A percentile compares a stretch with the other conserved stretches of the same genome.
Evolutionary conservation across 2,113 vertebrate species (phyloP).

Genomic region (Gymnorhina tibicen): DNA sequence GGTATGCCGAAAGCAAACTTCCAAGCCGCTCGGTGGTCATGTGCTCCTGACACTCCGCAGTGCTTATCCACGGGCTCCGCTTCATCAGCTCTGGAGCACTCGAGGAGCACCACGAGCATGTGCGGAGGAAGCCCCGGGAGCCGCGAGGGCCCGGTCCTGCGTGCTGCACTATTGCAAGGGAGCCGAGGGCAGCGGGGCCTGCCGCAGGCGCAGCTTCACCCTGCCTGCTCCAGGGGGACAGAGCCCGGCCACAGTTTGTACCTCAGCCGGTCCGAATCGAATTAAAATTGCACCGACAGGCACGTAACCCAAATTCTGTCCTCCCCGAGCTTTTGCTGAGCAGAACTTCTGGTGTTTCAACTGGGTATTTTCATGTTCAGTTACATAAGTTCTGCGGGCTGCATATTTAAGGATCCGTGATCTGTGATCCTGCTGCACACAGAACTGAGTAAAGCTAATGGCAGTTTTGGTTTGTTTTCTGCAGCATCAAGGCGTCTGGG

Average conservation of each 20-base stretch:
- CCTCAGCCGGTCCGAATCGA: background rate
- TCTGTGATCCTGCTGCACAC: background rate
- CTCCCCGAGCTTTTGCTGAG: background rate
- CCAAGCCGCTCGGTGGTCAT: background rate
- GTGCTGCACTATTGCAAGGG: background rate
- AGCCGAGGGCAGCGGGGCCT: background rate
- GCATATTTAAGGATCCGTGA: background rate
- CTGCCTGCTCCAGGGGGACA: background rate
- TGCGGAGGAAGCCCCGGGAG: background rate
- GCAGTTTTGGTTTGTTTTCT: background rate
- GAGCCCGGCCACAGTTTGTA: background rate
- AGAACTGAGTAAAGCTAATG: background rate
- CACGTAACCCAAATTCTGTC: background rate
- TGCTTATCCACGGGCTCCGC: background rate
- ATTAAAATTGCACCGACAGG: background rate
- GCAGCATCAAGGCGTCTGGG: background rate
- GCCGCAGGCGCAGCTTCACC: background rate
- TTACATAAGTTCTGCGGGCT: conserved; percentile 28
- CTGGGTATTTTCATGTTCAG: background rate
- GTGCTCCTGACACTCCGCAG: background rate
- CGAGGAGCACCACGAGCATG: background rate
- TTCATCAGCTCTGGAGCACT: background rate
- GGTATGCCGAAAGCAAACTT: background rate
- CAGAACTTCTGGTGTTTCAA: background rate
- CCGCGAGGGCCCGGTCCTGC: background rate